Conservation (phyloP, 1,140 invertebrate genomes). For the Adelges cooleyi region DNA sequence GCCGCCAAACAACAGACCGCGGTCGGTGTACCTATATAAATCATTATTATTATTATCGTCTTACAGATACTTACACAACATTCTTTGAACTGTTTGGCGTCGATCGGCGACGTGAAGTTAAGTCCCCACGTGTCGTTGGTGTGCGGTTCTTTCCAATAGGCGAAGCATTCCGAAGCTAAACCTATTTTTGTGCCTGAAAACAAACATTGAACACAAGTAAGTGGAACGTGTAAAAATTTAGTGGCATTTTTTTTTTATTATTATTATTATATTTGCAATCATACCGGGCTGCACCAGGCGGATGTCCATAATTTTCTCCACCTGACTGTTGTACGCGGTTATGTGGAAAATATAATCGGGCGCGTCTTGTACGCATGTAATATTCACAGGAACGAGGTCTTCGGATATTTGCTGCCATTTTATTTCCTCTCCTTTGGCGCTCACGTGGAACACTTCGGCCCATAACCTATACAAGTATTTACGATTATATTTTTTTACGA, state of each 20-base stretch:
- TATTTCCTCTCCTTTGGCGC: constrained; percentile 74
- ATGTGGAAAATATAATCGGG: constrained; percentile 95
- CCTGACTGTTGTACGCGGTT: constrained; percentile 95
- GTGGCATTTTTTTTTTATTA: neutral
- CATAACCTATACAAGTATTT: constrained; percentile 57
- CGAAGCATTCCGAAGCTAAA: constrained; percentile 95
- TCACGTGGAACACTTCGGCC: constrained; percentile 96
- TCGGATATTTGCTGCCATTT: constrained; percentile 97
- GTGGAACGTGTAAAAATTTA: neutral
- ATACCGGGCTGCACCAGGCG: constrained; percentile 90
- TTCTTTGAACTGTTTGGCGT: constrained; percentile 93
- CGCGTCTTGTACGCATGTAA: constrained; percentile 90
- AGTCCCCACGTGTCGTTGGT: constrained; percentile 97
- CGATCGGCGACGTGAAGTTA: constrained; percentile 92
- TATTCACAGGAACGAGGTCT: constrained; percentile 93
- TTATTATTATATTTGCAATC: neutral
- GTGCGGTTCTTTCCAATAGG: constrained; percentile 95
- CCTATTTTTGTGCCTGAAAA: constrained; percentile 82
- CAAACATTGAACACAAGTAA: neutral
- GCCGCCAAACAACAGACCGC: too few species aligned
- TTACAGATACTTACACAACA: constrained; percentile 76
- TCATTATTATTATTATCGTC: too few species aligned
- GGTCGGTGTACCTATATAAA: too few species aligned
- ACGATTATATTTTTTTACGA: too few species aligned
- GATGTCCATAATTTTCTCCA: constrained; percentile 95